A percentile compares a stretch with the other conserved stretches of the same genome.
Conservation (phyloP, 2,888 invertebrate genomes). For the Oscheius onirici region DNA sequence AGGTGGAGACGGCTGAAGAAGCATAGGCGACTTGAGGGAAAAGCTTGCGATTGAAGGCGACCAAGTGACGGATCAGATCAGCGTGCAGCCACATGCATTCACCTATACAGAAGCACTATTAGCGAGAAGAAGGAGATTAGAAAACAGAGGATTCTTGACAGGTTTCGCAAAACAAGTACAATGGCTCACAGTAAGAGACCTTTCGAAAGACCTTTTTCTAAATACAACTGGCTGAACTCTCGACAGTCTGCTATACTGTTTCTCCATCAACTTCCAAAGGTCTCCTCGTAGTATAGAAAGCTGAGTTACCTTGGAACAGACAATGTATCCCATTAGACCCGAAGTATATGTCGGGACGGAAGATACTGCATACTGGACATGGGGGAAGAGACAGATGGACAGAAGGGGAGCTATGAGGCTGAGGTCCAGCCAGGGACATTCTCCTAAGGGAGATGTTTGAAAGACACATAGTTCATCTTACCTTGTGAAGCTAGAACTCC, state of each 20-base stretch:
- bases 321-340: constrained; percentile 92
- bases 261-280: not conserved
- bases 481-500: constrained; percentile 94
- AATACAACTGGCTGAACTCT: too few relatives aligned
- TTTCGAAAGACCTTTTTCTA: not conserved
- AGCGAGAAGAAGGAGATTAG: not conserved
- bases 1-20: constrained; percentile 87
- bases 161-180: too few relatives aligned
- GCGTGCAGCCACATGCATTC: constrained; percentile 82
- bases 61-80: constrained; percentile 81
- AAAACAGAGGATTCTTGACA: not conserved
- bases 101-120: constrained; percentile 73
- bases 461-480: too few relatives aligned
- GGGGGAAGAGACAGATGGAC: constrained; percentile 78
- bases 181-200: too few relatives aligned
- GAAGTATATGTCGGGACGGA: constrained; percentile 94
- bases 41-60: constrained; percentile 81
- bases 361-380: constrained; percentile 82
- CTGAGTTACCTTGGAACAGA: constrained; percentile 79
- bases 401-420: constrained; percentile 81
- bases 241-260: too few relatives aligned
- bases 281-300: not conserved
- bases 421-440: constrained; percentile 81
- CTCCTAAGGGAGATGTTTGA: constrained; percentile 76
- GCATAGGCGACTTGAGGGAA: constrained; percentile 86